Evolutionary conservation across 2,113 vertebrate species (phyloP), one percentile per base, ranked within the genome.

Genomic region (Aepyceros melampus): DNA sequence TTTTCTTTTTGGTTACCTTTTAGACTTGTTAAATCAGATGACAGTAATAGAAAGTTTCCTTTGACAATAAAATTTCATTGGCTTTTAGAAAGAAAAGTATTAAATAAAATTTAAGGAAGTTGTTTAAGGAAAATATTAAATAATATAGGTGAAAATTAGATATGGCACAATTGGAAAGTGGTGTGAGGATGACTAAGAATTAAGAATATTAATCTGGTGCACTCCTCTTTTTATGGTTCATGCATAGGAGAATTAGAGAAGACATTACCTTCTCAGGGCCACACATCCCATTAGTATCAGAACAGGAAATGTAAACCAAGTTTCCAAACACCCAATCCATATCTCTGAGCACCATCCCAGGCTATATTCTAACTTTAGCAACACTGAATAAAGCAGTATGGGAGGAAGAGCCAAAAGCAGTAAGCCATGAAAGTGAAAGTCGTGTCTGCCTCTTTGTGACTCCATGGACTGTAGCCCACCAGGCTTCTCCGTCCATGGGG

Each of bases 61-160:
- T 97, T 87, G 40, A 17, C 5, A 62, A 19, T 56, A 90, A 90
- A 88, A 47, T 90, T 93, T 89, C 87, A 62, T 62, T 93, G 87
- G 51, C 8, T 82, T 55, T 43, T 6, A 84, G 78, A 94, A 74
- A 76, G 71, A 76, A 43, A 43, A 43, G 6, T 76, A 43, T 76
- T 76, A 76, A 74, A 74, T 74, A 40, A 76, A 2, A 56, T 36
- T 93, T 87, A 92, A 97, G 89, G 27, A 79, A 87, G 87, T 27
- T 55, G 89, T 91, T 74, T 74, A 74, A 43, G 23, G 71, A 76
- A 87, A 87, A 64, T 67, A 74, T 15, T 43, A 94, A 91, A 43
- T 67, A 81, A n/a, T 85, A 64, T 43, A 5, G 6, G 40, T 94
- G 60, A 79, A 53, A 64, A 84, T 79, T 94, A 86, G 12, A 86